Conservation (phyloP, 2,888 invertebrate genomes). For the Hydriomena furcata region DNA sequence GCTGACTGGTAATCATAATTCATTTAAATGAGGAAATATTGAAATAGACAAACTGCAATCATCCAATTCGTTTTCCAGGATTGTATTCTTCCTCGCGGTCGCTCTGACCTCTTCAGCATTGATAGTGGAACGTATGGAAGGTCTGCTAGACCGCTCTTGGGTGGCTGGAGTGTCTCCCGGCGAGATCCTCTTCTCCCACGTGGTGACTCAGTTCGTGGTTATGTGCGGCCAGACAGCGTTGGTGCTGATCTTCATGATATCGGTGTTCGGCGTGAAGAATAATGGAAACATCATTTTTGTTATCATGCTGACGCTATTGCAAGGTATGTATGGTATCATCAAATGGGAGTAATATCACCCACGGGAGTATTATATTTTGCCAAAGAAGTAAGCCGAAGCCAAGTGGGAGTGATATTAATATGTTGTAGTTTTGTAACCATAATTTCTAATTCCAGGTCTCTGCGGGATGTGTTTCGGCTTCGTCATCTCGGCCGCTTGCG, state of each 20-base stretch:
- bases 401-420: too few relatives aligned
- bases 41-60: too few relatives aligned
- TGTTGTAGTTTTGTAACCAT: too few relatives aligned
- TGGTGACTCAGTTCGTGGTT: constrained; percentile 96
- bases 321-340: too few relatives aligned
- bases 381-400: too few relatives aligned
- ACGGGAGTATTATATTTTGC: too few relatives aligned
- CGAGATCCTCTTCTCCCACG: constrained; percentile 96
- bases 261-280: constrained; percentile 95
- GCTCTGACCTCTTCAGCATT: constrained; percentile 96
- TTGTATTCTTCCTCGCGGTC: constrained; percentile 98
- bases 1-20: too few relatives aligned
- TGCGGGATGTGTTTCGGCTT: constrained; percentile 99
- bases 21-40: too few relatives aligned
- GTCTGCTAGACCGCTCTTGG: constrained; percentile 95
- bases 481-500: constrained; percentile 96
- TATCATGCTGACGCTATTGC: constrained; percentile 92
- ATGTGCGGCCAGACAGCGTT: constrained; percentile 97
- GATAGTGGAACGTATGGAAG: constrained; percentile 95
- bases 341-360: too few relatives aligned
- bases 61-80: constrained; percentile 79
- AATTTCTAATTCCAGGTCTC: constrained; percentile 75
- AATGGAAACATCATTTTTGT: constrained; percentile 94
- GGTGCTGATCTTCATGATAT: constrained; percentile 95
- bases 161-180: constrained; percentile 96